Conservation (phyloP, 92 coral and sea anemone genomes). For the Siderastrea siderea region DNA sequence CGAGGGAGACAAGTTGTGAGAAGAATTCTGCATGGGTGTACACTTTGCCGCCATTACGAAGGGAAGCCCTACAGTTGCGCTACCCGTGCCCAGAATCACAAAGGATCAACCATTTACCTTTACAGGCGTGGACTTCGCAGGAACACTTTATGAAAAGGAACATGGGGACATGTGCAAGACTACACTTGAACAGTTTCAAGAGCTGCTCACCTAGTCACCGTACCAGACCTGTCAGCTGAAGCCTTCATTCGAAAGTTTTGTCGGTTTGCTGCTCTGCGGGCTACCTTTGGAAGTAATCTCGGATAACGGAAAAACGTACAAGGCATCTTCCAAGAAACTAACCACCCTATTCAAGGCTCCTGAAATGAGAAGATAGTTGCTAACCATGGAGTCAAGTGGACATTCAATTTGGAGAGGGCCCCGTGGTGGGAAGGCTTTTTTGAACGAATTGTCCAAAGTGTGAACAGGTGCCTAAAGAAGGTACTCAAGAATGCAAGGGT, state of each 20-base stretch:
- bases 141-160: slow-evolving; percentile 28
- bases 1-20: slow-evolving; percentile 52
- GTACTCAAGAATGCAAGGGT: slow-evolving; percentile 20
- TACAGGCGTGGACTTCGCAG: slow-evolving; percentile 57
- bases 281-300: neutral
- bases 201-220: too few relatives aligned
- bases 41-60: slow-evolving; percentile 28
- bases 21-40: slow-evolving; percentile 48
- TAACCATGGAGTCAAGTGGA: too few relatives aligned
- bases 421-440: slow-evolving; percentile 31
- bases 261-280: neutral
- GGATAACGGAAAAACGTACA: neutral
- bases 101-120: slow-evolving; percentile 38
- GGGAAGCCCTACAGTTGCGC: slow-evolving; percentile 46
- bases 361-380: neutral
- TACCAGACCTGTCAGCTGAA: neutral
- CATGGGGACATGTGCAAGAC: slow-evolving; percentile 42
- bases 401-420: too few relatives aligned
- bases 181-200: slow-evolving; percentile 64
- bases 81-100: slow-evolving; percentile 15
- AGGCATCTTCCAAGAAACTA: neutral
- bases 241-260: neutral
- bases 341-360: neutral
- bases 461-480: too few relatives aligned
- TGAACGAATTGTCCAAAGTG: slow-evolving; percentile 9